These are phyloP conservation scores for Carterocephalus palaemon DNA, from an alignment of 2,888 invertebrate species.

Conservation along the genomic window DNA sequence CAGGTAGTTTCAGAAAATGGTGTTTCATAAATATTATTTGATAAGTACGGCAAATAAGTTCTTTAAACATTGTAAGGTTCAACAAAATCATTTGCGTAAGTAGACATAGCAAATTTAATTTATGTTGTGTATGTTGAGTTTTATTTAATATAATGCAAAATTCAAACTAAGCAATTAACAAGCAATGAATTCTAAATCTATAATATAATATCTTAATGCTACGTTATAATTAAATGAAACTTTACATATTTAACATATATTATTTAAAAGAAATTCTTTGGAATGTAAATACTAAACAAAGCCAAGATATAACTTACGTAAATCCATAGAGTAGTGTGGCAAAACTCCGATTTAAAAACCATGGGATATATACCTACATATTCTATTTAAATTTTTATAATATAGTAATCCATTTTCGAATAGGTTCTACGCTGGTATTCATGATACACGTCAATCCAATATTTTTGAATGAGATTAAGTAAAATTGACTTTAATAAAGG, in stretches of 20 bases:
- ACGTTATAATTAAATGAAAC: conserved; percentile 57
- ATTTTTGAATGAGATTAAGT: conserved; percentile 25
- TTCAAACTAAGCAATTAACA: conserved; percentile 20
- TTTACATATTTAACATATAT: conserved; percentile 54
- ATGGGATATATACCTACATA: conserved; percentile 52
- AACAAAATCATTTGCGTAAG: background rate
- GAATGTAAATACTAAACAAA: conserved; percentile 16
- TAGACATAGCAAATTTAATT: conserved; percentile 7
- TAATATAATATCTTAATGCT: conserved; percentile 55
- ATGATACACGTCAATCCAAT: conserved; percentile 55
- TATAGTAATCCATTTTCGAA: conserved; percentile 41
- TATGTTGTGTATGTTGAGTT: conserved; percentile 5
- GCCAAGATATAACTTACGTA: conserved; percentile 1
- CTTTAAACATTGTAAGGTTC: conserved; percentile 6
- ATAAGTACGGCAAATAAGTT: conserved; percentile 22
- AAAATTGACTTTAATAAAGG: conserved; percentile 41
- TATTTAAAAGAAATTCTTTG: conserved; percentile 38
- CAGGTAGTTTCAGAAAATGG: conserved; percentile 30
- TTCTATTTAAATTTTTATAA: conserved; percentile 34
- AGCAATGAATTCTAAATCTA: conserved; percentile 25
- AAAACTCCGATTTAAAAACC: conserved; percentile 55
- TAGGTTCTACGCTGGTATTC: conserved; percentile 45
- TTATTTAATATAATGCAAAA: conserved; percentile 24
- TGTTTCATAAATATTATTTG: conserved; percentile 18
- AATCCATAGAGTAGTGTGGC: conserved; percentile 52